Base-by-base conservation (phyloP, 2,888 invertebrate genomes). In the Leptinotarsa haldemani region DNA sequence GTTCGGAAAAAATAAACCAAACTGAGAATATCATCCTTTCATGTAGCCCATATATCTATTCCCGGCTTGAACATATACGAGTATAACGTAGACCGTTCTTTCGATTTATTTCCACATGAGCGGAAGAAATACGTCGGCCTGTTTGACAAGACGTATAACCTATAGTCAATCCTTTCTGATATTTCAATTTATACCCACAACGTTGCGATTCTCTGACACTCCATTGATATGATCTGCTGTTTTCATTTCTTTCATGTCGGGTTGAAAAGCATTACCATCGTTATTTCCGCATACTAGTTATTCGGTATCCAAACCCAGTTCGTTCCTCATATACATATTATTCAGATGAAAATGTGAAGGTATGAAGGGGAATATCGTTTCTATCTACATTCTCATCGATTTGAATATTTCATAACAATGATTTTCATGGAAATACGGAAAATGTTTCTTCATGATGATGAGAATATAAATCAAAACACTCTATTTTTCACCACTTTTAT, bases 31-130 rank as follows among this genome's bases (percentile, higher is more conserved):
- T 25, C 15, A 56, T 22, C 56, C 5, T 13, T 20, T 56, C 12
- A 22, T 22, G 20, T 13, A 40, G 40, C 20, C 22, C 56, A 22
- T 15, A 22, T 56, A 15, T 56, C 18, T 20, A 20, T 56, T 56
- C 15, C 15, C 56, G 56, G 15, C 13, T 4, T 3, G 15, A 56
- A 22, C 25, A 56, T 13, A 56, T 13, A 4, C 7, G 30, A 30
- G 7, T 30, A 30, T 15, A 56, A 56, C 56, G 56, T 56, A 12
- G 5, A 22, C 56, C 22, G 56, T 56, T 56, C 25, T 15, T 22
- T 56, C 56, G 20, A 22, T 56, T 56, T 20, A 22, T 56, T 56
- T 56, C 56, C 56, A 56, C 56, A 13, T 56, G 56, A 56, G 56
- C 20, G 18, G 20, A 20, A 56, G 56, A 56, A 56, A 56, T 18